These are phyloP conservation scores for Synanthedon myopaeformis DNA, from an alignment of 2,888 invertebrate species.

Conservation along the genomic window DNA sequence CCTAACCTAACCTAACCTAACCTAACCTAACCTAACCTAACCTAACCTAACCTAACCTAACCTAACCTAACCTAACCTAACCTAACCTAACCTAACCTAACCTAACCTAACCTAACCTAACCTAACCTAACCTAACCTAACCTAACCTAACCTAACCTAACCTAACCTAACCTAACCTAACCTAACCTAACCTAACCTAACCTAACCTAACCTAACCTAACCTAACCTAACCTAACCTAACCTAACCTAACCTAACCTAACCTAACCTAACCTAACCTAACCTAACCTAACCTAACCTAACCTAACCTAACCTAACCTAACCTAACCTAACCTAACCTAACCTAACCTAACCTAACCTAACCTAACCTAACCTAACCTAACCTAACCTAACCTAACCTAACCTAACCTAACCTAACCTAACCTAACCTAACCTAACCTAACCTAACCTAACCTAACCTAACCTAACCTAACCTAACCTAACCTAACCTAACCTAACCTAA, in stretches of 20 bases:
- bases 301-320: not conserved
- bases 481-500: too few species aligned
- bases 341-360: too few species aligned
- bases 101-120: constrained; percentile 4
- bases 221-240: too few species aligned
- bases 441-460: too few species aligned
- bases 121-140: constrained; percentile 4
- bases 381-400: too few species aligned
- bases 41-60: constrained; percentile 8
- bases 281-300: not conserved
- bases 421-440: too few species aligned
- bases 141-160: constrained; percentile 4
- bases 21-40: constrained; percentile 13
- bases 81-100: constrained; percentile 4
- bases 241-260: not conserved
- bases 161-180: constrained; percentile 3
- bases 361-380: too few species aligned
- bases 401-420: too few species aligned
- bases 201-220: not conserved
- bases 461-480: too few species aligned
- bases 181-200: not conserved
- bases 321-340: too few species aligned
- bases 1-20: constrained; percentile 10
- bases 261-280: not conserved
- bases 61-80: constrained; percentile 4